Evolutionary conservation across 30 jellyfish, hydroid and myxozoan species (phyloP).

Genomic region (Pseudorhiza aurosa): DNA sequence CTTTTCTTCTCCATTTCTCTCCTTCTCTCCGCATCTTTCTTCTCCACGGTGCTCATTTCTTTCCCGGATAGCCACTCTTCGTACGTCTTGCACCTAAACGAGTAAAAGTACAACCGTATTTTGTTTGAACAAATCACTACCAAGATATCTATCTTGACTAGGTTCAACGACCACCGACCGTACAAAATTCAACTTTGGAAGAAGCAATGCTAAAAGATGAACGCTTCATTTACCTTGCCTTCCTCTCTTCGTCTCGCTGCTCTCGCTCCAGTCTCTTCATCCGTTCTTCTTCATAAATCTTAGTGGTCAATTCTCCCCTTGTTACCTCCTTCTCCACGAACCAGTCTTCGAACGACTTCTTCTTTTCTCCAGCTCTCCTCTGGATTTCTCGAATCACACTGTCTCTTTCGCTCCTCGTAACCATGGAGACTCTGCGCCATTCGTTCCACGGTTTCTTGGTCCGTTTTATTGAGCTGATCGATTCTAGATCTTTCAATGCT

Average conservation of each 20-base stretch:
- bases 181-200: no score
- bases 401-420: slow-evolving; percentile 7
- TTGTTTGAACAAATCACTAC: no score
- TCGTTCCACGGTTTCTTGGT: slow-evolving; percentile 62
- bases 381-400: neutral
- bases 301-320: slow-evolving; percentile 3
- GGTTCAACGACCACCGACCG: no score
- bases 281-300: slow-evolving; percentile 41
- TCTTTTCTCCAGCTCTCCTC: slow-evolving; percentile 2
- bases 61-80: slow-evolving; percentile 52
- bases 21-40: slow-evolving; percentile 31
- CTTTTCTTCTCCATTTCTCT: slow-evolving; percentile 14
- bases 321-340: slow-evolving; percentile 31
- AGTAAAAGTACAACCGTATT: no score
- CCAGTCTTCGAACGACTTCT: slow-evolving; percentile 53
- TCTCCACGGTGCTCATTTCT: slow-evolving; percentile 14
- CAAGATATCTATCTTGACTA: no score
- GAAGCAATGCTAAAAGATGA: no score
- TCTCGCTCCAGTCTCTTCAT: slow-evolving; percentile 36
- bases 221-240: slow-evolving; percentile 37
- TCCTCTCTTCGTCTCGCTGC: slow-evolving; percentile 31
- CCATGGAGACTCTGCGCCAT: slow-evolving; percentile 57
- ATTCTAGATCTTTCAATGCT: slow-evolving; percentile 33
- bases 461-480: slow-evolving; percentile 1
- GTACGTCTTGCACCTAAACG: slow-evolving; percentile 38